Conservation (phyloP, 2,113 vertebrate genomes). For the Haemorhous mexicanus region DNA sequence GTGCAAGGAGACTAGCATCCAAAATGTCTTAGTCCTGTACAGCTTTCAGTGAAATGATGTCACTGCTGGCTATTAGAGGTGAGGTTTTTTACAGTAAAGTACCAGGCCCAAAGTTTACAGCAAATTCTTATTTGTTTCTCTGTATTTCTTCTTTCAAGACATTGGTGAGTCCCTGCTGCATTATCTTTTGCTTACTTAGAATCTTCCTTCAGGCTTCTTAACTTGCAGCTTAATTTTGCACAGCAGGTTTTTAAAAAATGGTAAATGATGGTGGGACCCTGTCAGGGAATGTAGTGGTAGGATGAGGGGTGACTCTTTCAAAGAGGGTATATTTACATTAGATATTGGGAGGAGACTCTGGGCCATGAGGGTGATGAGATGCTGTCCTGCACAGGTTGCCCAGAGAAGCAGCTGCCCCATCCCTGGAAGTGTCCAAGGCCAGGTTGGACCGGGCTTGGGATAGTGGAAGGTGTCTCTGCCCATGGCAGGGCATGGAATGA, state of each 20-base stretch:
- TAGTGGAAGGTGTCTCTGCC: background rate
- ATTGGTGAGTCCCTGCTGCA: background rate
- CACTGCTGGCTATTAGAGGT: background rate
- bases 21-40: background rate
- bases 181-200: background rate
- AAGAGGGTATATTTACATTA: background rate
- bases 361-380: too few relatives aligned
- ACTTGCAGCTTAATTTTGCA: background rate
- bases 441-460: accelerated
- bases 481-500: background rate
- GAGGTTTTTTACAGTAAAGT: background rate
- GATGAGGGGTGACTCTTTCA: background rate
- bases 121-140: background rate
- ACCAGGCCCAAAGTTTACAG: background rate
- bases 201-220: background rate
- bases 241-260: background rate
- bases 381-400: background rate
- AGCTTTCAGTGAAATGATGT: background rate
- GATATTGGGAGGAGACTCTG: background rate
- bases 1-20: background rate
- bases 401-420: background rate
- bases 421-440: background rate
- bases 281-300: too few relatives aligned
- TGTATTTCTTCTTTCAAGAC: background rate
- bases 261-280: accelerated